Conservation (phyloP, 1,140 invertebrate species). For the Rhysida immarginata region DNA sequence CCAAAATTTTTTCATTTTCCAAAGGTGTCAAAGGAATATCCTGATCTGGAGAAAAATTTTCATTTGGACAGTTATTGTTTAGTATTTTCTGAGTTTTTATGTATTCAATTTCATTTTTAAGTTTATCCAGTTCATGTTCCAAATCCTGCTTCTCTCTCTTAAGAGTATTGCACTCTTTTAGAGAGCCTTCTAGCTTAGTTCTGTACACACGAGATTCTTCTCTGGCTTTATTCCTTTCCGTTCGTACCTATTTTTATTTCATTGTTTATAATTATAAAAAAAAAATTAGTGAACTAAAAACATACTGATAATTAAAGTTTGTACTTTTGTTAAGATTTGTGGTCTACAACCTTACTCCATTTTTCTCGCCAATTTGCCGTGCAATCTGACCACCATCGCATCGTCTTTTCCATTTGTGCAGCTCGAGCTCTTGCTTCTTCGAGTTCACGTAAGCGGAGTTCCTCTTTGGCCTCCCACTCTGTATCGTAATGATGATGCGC, state of each 20-base stretch:
- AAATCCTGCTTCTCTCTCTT: conserved; percentile 67
- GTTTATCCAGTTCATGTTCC: conserved; percentile 58
- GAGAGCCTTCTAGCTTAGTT: conserved; percentile 54
- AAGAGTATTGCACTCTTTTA: conserved; percentile 56
- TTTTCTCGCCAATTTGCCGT: conserved; percentile 87
- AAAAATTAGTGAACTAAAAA: no score
- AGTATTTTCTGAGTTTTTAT: conserved; percentile 31
- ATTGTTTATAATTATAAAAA: no score
- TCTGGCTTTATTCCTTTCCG: conserved; percentile 67
- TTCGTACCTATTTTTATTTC: conserved; percentile 40
- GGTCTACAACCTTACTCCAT: conserved; percentile 94
- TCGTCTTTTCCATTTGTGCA: conserved; percentile 96
- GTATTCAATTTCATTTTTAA: conserved; percentile 63
- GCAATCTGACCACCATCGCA: conserved; percentile 93
- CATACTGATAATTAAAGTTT: no score
- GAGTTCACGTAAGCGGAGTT: conserved; percentile 49
- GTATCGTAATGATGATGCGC: conserved; percentile 19
- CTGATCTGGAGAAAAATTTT: conserved; percentile 13
- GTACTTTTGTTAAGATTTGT: no score
- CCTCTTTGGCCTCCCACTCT: conserved; percentile 30
- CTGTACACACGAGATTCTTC: conserved; percentile 70
- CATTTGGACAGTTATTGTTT: conserved; percentile 12
- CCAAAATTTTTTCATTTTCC: conserved; percentile 9
- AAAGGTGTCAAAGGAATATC: conserved; percentile 15
- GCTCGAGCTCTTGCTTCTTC: conserved; percentile 79